Evolutionary conservation across 2,888 invertebrate genomes (phyloP), one percentile per base, ranked within the genome.

Genomic region (Apodemia zela): DNA sequence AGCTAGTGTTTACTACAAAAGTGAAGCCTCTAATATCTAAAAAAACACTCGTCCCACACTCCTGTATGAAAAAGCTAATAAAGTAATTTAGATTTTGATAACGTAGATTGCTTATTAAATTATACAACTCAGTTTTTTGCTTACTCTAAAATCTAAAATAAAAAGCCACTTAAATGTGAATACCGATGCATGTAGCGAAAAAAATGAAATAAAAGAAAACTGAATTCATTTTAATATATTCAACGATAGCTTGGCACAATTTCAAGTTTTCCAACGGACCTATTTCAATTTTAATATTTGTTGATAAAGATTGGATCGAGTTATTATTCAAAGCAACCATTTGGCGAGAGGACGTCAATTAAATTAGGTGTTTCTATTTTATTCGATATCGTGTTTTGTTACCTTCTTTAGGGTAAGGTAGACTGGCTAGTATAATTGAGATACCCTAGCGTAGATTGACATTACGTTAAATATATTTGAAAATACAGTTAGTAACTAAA

Each of bases 221-320:
- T 25, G 54, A 25, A 54, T 21, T 54, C 54, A 54, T 54, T 54
- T 54, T 54, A 18, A 54, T 54, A 54, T 54, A 54, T 54, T 54
- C 54, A 25, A 54, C 54, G 54, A 21, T 54, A 11, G 51, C 21
- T 42, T 54, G 51, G 51, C 51, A 54, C 51, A 18, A 11, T 25
- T 54, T 54, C 51, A 54, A 54, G 51, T 25, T 54, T 54, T 54
- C 51, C 51, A 25, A 54, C 21, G 51, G 21, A 54, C 21, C 25
- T 54, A 54, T 54, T 54, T 54, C 51, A 54, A 54, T 25, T 54
- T 54, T 54, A 54, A 54, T 54, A 54, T 54, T 54, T 54, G 51
- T 54, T 25, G 18, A 54, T 54, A 54, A 54, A 54, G 25, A 54
- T 54, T 54, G 18, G 25, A 54, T 54, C 21, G 18, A 54, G 51